Conservation (phyloP, 2,113 vertebrate species). For the Sceloporus undulatus region DNA sequence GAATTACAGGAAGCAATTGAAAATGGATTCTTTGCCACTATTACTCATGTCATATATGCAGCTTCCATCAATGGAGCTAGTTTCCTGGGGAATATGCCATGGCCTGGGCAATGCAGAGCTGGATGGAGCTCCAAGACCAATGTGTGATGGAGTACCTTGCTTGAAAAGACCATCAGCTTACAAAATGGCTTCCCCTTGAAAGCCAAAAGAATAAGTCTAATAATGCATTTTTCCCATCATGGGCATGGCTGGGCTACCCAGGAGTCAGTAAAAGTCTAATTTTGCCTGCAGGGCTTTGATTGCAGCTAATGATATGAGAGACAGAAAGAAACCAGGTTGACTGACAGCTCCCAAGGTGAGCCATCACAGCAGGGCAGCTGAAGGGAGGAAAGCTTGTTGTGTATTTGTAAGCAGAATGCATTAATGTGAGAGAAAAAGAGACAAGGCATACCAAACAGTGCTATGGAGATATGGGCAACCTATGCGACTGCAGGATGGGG, state of each 20-base stretch:
- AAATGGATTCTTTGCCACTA: neutral
- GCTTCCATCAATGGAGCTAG: neutral
- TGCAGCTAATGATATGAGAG: slow-evolving; percentile 15
- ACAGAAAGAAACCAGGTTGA: slow-evolving; percentile 15
- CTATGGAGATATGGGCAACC: neutral
- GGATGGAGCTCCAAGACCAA: neutral
- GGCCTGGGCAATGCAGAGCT: neutral
- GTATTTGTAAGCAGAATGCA: slow-evolving; percentile 15
- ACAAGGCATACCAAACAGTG: neutral
- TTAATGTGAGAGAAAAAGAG: neutral
- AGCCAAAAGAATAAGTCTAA: neutral
- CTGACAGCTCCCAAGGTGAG: slow-evolving; percentile 17
- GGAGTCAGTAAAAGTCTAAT: slow-evolving; percentile 16
- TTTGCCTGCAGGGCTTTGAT: slow-evolving; percentile 24
- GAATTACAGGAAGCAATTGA: neutral
- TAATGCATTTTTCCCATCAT: neutral
- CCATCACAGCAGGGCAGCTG: neutral
- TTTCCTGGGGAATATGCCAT: too few relatives aligned
- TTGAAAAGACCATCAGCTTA: neutral
- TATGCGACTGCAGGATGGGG: neutral
- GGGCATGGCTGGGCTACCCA: neutral
- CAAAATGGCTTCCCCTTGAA: neutral
- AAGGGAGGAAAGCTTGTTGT: neutral
- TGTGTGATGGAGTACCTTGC: neutral
- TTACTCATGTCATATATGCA: too few relatives aligned